These are phyloP conservation scores for Ciconia boyciana DNA, from an alignment of 2,113 vertebrate genomes.

Conservation along the genomic window DNA sequence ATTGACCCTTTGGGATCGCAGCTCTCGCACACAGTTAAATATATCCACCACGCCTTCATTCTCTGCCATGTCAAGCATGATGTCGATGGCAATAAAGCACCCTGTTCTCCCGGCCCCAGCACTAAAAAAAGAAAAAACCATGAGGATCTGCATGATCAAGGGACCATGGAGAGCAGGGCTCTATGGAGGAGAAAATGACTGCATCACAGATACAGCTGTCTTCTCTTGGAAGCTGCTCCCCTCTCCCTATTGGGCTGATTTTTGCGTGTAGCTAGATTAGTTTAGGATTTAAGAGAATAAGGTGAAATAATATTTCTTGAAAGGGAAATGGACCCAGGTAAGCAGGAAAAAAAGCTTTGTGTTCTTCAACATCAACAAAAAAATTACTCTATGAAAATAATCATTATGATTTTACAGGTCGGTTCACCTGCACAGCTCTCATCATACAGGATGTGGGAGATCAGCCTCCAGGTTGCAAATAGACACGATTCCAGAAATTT, in stretches of 20 bases:
- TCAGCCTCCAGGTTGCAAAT: neutral
- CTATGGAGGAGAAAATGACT: neutral
- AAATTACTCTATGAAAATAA: neutral
- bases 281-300: neutral
- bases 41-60: slow-evolving; percentile 97
- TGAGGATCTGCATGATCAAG: neutral
- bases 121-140: slow-evolving; percentile 58
- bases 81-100: slow-evolving; percentile 96
- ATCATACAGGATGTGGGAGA: neutral
- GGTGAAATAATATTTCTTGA: neutral
- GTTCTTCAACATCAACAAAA: neutral
- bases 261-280: neutral
- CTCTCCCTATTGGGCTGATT: neutral
- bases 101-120: slow-evolving; percentile 94
- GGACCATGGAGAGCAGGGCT: neutral
- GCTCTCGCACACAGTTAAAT: slow-evolving; percentile 97
- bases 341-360: neutral
- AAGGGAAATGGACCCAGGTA: neutral
- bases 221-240: neutral
- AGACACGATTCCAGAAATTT: neutral
- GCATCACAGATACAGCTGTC: neutral
- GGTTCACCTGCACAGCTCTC: neutral
- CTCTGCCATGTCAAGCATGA: slow-evolving; percentile 99
- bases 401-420: neutral
- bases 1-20: slow-evolving; percentile 94